These are phyloP conservation scores for Nasua narica DNA, from an alignment of 2,797 vertebrate species.

Conservation along the genomic window DNA sequence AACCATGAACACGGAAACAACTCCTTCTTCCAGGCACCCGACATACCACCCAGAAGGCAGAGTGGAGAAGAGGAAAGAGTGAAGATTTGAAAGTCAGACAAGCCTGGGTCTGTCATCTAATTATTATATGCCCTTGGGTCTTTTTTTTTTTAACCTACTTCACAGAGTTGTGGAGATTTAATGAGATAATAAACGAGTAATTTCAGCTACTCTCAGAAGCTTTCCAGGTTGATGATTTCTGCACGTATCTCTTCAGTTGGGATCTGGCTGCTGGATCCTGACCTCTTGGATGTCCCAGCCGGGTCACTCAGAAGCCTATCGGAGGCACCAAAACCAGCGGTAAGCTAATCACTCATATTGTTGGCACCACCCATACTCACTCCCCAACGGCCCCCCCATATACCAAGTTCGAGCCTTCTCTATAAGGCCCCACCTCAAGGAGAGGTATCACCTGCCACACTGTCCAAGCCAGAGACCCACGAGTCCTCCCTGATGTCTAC, in stretches of 20 bases:
- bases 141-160: constrained; percentile 31
- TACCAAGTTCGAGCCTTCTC: neutral
- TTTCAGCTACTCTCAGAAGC: neutral
- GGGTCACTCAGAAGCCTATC: neutral
- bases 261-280: neutral
- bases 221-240: neutral
- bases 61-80: neutral
- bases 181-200: constrained; percentile 39
- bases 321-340: neutral
- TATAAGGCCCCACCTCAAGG: neutral
- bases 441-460: neutral
- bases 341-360: neutral
- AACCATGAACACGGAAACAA: neutral
- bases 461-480: neutral
- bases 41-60: neutral
- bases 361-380: neutral
- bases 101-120: constrained; percentile 42
- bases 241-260: neutral
- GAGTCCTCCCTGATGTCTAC: neutral
- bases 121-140: neutral
- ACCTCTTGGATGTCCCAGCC: neutral
- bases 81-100: constrained; percentile 9
- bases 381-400: accelerated
- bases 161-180: constrained; percentile 18
- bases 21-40: neutral